Evolutionary conservation across 2,797 vertebrate genomes (phyloP).

Genomic region (Tolypeutes matacus): DNA sequence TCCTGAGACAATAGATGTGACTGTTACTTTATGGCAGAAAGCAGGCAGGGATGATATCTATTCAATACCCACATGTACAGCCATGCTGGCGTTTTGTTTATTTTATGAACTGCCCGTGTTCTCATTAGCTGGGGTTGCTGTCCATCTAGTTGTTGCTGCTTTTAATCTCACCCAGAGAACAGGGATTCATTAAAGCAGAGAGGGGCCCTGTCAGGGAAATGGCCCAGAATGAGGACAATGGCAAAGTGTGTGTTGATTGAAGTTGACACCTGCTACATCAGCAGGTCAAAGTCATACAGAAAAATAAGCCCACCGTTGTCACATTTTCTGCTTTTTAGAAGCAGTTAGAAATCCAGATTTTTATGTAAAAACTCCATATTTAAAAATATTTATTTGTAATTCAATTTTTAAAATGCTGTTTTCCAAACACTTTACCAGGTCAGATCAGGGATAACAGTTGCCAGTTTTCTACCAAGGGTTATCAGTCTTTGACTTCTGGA

Average conservation of each 20-base stretch:
- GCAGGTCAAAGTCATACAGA: not conserved
- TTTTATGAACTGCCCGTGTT: not conserved
- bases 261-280: not conserved
- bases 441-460: not conserved
- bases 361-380: not conserved
- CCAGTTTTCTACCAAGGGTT: not conserved
- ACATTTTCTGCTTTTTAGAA: not conserved
- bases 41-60: not conserved
- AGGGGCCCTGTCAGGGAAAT: not conserved
- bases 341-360: not conserved
- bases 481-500: not conserved
- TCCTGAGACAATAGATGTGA: not conserved
- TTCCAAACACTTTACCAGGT: not conserved
- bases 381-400: not conserved
- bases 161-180: not conserved
- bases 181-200: not conserved
- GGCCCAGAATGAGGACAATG: not conserved
- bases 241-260: not conserved
- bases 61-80: not conserved
- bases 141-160: not conserved
- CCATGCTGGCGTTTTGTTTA: not conserved
- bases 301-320: not conserved
- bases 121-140: not conserved
- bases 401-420: constrained; percentile 49
- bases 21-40: not conserved